Evolutionary conservation across 2,797 vertebrate genomes (phyloP), one percentile per base, ranked within the genome.

Genomic region (Staurois parvus): DNA sequence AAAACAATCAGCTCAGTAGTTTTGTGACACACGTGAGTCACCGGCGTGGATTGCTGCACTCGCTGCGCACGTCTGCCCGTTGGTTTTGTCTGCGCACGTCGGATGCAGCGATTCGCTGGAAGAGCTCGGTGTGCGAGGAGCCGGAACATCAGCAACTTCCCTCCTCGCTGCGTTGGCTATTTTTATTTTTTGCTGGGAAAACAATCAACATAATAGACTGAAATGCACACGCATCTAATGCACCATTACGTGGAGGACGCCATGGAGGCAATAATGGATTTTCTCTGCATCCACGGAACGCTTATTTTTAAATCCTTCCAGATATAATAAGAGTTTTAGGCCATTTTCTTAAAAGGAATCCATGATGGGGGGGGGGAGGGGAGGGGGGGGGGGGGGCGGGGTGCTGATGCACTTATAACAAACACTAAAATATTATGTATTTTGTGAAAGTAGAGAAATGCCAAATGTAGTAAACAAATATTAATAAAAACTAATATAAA

Each of bases 161-260:
- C 17, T 29, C 56, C 19, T 37, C 66, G 76, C 83, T 84, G 83
- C 45, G 72, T 84, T 66, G 12, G 83, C 76, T 78, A 68, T 45
- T 78, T 84, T 84, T 72, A 72, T 78, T 72, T 62, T 84, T 72
- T 73, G 68, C 83, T 64, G 64, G 70, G 56, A 78, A 79, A 84
- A 84, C 56, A 72, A 72, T 79, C 70, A 79, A 78, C 76, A 78
- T 73, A 84, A 84, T 79, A 79, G 76, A 79, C 32, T 34, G 40
- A 32, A 73, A 78, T 79, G 76, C 37, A 34, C 30, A 59, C 72
- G 40, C 75, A 72, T 79, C 26, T 79, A 64, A 70, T 84, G 68
- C 73, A 84, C 79, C 68, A 84, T 78, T 77, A 30, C 15, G 52
- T 45, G 26, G 76, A 76, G 26, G 76, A 76, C 64, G 48, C 62